These are phyloP conservation scores for Bergia puertoricense DNA, from an alignment of 92 coral and sea anemone species.

Conservation along the genomic window DNA sequence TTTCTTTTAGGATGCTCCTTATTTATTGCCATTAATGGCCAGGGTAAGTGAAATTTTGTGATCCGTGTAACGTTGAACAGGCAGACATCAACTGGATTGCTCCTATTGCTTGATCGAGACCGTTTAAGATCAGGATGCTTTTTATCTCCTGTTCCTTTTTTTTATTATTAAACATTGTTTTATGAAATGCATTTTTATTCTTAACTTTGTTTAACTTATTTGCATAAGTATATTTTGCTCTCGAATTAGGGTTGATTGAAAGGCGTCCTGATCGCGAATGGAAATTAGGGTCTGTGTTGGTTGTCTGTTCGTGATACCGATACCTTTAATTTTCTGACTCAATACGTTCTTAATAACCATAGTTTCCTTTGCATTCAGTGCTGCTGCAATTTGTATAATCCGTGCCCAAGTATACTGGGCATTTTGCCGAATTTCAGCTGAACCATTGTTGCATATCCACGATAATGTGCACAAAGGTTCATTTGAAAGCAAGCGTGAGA, in stretches of 20 bases:
- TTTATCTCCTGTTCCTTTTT: neutral
- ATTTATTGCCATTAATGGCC: conserved; percentile 31
- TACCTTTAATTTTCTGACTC: neutral
- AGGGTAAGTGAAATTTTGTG: conserved; percentile 31
- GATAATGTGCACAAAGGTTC: conserved; percentile 27
- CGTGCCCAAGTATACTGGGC: neutral
- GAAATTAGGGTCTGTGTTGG: conserved; percentile 1
- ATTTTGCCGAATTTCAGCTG: neutral
- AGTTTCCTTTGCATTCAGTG: neutral
- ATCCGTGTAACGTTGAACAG: neutral
- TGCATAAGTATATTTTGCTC: neutral
- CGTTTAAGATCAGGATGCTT: neutral
- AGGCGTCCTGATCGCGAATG: conserved; percentile 15
- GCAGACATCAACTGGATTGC: neutral
- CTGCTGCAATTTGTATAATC: neutral
- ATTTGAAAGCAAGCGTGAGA: conserved; percentile 20
- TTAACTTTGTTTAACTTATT: neutral
- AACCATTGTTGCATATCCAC: neutral
- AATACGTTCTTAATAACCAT: neutral
- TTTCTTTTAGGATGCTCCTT: conserved; percentile 32
- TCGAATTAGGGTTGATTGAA: neutral
- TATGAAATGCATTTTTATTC: neutral
- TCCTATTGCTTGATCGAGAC: neutral
- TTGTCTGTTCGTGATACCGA: neutral
- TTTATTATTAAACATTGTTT: neutral